Conservation (phyloP, 2,797 vertebrate genomes). For the Champsocephalus esox region DNA sequence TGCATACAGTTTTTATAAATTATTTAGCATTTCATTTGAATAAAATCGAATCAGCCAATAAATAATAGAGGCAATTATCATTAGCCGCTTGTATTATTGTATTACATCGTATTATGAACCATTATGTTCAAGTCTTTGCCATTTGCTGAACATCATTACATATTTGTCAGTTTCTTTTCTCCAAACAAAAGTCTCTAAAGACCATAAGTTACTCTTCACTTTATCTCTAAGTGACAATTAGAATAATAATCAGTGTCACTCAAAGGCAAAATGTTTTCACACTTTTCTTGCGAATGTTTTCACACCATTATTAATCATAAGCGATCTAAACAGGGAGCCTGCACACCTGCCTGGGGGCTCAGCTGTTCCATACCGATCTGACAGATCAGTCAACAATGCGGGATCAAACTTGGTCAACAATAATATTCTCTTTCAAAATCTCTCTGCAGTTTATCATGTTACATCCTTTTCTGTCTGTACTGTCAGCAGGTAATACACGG, state of each 20-base stretch:
- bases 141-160: slow-evolving; percentile 26
- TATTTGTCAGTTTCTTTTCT: slow-evolving; percentile 10
- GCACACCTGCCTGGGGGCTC: slow-evolving; percentile 10
- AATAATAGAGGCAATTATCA: slow-evolving; percentile 49
- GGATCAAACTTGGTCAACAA: slow-evolving; percentile 29
- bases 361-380: slow-evolving; percentile 3
- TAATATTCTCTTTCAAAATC: slow-evolving; percentile 38
- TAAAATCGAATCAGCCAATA: slow-evolving; percentile 40
- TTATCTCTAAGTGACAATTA: background rate
- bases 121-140: slow-evolving; percentile 25
- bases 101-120: slow-evolving; percentile 34
- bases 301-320: slow-evolving; percentile 9
- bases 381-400: slow-evolving; percentile 1
- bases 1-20: slow-evolving; percentile 26
- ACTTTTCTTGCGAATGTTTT: slow-evolving; percentile 5
- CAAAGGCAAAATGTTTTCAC: background rate
- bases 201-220: slow-evolving; percentile 6
- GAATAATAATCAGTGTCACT: slow-evolving; percentile 4
- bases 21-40: slow-evolving; percentile 30
- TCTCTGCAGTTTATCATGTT: background rate
- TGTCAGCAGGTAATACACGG: slow-evolving; percentile 15
- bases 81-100: slow-evolving; percentile 24
- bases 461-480: slow-evolving; percentile 21
- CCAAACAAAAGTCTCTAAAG: background rate
- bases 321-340: slow-evolving; percentile 9